Percentiles rank a stretch among this genome's conserved stretches.
Evolutionary conservation across 1,140 invertebrate species (phyloP).

Genomic region (Drosophila parvula): DNA sequence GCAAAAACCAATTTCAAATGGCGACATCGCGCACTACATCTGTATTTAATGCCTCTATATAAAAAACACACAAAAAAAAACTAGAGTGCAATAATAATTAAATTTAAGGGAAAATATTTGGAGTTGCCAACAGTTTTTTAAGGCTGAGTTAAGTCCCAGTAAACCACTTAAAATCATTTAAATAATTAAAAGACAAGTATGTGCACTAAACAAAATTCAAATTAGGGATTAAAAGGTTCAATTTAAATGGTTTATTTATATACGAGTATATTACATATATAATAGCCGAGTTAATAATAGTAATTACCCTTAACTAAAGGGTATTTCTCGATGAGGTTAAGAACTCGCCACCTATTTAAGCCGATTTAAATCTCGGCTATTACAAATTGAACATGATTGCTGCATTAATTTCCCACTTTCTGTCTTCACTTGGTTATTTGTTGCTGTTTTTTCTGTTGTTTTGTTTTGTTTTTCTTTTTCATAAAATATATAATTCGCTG

Average conservation of each 20-base stretch:
- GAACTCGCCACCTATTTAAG: slow-evolving; percentile 1
- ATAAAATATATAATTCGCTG: slow-evolving; percentile 36
- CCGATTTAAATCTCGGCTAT: slow-evolving; percentile 33
- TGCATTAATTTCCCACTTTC: slow-evolving; percentile 27
- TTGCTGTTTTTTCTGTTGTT: background rate
- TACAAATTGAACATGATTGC: slow-evolving; percentile 37
- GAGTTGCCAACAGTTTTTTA: background rate
- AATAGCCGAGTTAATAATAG: background rate
- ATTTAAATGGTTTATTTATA: no score
- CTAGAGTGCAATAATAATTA: background rate
- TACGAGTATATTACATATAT: no score
- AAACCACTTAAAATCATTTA: background rate
- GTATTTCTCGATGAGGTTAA: background rate
- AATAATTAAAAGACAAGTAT: no score
- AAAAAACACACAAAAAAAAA: background rate
- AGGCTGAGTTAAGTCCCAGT: no score
- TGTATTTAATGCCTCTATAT: background rate
- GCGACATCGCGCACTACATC: background rate
- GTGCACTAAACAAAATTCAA: no score
- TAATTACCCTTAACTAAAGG: background rate
- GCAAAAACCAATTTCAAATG: slow-evolving; percentile 24
- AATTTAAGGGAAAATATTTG: background rate
- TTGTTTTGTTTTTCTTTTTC: background rate
- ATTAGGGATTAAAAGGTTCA: no score
- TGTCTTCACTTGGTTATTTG: slow-evolving; percentile 3